A percentile compares a stretch with the other conserved stretches of the same genome.
These are phyloP conservation scores for Acanthaster planci DNA, from an alignment of 35 echinoderm and acorn worm species.

Conservation along the genomic window DNA sequence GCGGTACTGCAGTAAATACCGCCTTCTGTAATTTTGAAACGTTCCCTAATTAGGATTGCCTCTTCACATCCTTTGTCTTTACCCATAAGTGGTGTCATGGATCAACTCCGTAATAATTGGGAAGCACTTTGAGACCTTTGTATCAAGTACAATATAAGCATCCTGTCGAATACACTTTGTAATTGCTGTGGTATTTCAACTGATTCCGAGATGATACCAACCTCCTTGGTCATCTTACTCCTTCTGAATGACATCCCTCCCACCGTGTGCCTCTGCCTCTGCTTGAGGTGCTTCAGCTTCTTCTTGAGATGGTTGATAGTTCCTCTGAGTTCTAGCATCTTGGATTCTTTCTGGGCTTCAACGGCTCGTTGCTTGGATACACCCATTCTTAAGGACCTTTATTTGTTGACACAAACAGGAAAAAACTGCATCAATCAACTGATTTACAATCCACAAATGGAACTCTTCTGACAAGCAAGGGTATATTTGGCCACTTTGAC, in stretches of 20 bases:
- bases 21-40: too few relatives aligned
- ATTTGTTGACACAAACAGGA: neutral
- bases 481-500: too few relatives aligned
- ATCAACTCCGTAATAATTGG: too few relatives aligned
- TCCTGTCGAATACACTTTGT: neutral
- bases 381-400: neutral
- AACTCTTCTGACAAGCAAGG: too few relatives aligned
- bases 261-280: constrained; percentile 45
- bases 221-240: constrained; percentile 5
- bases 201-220: neutral
- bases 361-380: neutral
- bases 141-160: neutral
- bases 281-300: neutral
- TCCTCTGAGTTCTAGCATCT: neutral
- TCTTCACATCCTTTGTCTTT: too few relatives aligned
- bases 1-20: too few relatives aligned
- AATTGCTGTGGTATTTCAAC: neutral
- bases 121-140: too few relatives aligned
- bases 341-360: neutral
- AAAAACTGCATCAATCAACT: too few relatives aligned
- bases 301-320: neutral
- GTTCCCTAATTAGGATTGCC: too few relatives aligned
- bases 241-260: constrained; percentile 5
- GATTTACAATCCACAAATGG: too few relatives aligned
- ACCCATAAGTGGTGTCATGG: too few relatives aligned